Evolutionary conservation across 2,888 invertebrate genomes (phyloP).

Genomic region (Beris morrisii): DNA sequence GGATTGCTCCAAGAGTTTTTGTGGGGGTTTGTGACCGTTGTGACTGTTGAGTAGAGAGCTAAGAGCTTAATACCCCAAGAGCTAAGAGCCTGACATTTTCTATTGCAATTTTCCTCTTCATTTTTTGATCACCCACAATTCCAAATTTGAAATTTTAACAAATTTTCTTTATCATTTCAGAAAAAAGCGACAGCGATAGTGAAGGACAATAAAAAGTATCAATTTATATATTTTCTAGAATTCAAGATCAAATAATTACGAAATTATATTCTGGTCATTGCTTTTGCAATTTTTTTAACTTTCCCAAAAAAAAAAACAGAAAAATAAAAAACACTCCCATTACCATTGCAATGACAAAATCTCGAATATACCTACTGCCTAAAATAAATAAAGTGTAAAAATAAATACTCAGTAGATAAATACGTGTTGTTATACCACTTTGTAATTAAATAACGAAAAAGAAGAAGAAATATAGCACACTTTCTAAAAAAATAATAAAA

Average conservation of each 20-base stretch:
- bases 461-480: not conserved
- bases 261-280: conserved; percentile 27
- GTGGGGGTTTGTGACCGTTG: too few species aligned
- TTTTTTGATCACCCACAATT: conserved; percentile 31
- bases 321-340: not conserved
- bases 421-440: not conserved
- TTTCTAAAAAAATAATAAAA: not conserved
- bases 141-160: conserved; percentile 38
- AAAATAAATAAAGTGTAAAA: not conserved
- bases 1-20: too few species aligned
- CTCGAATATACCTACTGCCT: not conserved
- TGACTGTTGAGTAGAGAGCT: too few species aligned
- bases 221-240: conserved; percentile 12
- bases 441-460: conserved; percentile 5
- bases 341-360: too few species aligned
- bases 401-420: conserved; percentile 11
- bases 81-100: too few species aligned
- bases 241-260: not conserved
- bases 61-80: too few species aligned
- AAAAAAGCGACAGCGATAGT: conserved; percentile 93
- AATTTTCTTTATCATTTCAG: conserved; percentile 60
- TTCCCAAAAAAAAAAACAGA: not conserved
- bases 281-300: not conserved
- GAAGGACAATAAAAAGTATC: conserved; percentile 78
- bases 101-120: conserved; percentile 6